Evolutionary conservation across 2,888 invertebrate genomes (phyloP).

Genomic region (Alsophila aescularia): DNA sequence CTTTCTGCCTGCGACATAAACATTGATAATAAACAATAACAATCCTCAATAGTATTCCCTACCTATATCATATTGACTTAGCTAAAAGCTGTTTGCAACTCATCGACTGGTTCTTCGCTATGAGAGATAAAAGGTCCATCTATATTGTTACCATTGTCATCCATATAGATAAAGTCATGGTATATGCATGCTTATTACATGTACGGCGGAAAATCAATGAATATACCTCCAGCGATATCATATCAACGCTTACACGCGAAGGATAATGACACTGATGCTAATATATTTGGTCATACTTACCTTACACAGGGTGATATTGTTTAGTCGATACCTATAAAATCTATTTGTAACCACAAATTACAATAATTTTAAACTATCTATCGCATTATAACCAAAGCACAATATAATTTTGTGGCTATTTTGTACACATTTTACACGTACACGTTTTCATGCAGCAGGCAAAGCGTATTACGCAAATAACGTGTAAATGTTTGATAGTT

Average conservation of each 20-base stretch:
- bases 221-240: conserved; percentile 54
- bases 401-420: too few relatives aligned
- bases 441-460: too few relatives aligned
- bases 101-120: conserved; percentile 39
- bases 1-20: too few relatives aligned
- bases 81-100: conserved; percentile 54
- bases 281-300: conserved; percentile 49
- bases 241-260: conserved; percentile 55
- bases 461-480: too few relatives aligned
- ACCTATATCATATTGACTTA: conserved; percentile 45
- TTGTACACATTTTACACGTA: too few relatives aligned
- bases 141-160: conserved; percentile 30
- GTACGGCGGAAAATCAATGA: conserved; percentile 59
- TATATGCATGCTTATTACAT: conserved; percentile 24
- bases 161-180: conserved; percentile 29
- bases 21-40: too few relatives aligned
- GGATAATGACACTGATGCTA: conserved; percentile 58
- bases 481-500: too few relatives aligned
- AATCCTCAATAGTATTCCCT: neutral
- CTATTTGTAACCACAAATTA: neutral
- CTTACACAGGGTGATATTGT: conserved; percentile 36
- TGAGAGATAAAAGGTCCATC: conserved; percentile 47
- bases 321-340: conserved; percentile 27
- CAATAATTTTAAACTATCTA: neutral
- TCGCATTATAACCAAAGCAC: too few relatives aligned